A percentile compares a stretch with the other conserved stretches of the same genome.
Conservation (phyloP, 64 coral and sea anemone species). For the Platygyra sinensis region DNA sequence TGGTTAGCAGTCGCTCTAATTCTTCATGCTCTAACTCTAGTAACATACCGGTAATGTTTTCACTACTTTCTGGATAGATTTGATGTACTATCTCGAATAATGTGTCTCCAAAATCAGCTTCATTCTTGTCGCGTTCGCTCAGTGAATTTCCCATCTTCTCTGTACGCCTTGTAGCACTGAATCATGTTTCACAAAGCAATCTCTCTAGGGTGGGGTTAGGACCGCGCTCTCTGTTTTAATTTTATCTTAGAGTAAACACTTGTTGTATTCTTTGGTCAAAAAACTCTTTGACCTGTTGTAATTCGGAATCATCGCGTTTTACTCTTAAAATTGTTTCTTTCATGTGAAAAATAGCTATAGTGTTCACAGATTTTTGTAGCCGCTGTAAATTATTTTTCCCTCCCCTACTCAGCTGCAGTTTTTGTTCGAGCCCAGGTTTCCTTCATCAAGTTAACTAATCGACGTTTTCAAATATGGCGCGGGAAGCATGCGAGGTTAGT, state of each 20-base stretch:
- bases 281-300: not conserved
- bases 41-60: conserved; percentile 65
- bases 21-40: conserved; percentile 44
- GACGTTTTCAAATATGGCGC: conserved; percentile 72
- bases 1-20: conserved; percentile 16
- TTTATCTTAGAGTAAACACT: not conserved
- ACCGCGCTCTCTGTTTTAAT: not conserved
- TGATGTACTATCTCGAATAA: conserved; percentile 45
- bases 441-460: not conserved
- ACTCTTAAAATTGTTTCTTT: not conserved
- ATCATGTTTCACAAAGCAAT: not conserved
- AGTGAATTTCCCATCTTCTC: conserved; percentile 14
- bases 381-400: not conserved
- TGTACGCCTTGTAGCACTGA: not conserved
- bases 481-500: conserved; percentile 34
- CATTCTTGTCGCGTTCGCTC: conserved; percentile 34
- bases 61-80: conserved; percentile 40
- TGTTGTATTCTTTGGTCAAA: not conserved
- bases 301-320: not conserved
- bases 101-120: conserved; percentile 17
- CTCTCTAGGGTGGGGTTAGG: conserved; percentile 2
- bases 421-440: not conserved
- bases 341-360: not conserved
- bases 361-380: not conserved
- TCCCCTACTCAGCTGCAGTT: not conserved